These are phyloP conservation scores for Neosilurus mollespiculum DNA, from an alignment of 2,797 vertebrate genomes.

Conservation along the genomic window DNA sequence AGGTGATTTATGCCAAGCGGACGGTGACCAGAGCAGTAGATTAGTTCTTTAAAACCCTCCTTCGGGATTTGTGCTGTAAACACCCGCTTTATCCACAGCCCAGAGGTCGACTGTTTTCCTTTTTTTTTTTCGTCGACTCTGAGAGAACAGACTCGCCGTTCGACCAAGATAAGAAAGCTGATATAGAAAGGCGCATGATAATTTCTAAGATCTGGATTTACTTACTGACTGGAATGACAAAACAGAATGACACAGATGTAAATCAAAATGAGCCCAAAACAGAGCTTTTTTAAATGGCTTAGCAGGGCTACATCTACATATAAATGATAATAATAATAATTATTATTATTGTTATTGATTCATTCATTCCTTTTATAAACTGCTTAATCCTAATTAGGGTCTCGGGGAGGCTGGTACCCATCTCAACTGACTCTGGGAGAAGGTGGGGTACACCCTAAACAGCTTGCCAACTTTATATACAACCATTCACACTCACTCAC, in stretches of 20 bases:
- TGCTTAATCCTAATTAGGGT: too few relatives aligned
- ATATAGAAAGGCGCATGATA: neutral
- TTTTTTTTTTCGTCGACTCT: conserved; percentile 57
- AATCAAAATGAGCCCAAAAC: neutral
- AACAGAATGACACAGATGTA: conserved; percentile 1
- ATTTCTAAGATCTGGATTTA: conserved; percentile 23
- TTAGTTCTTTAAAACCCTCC: conserved; percentile 66
- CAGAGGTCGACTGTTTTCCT: conserved; percentile 60
- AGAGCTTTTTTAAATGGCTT: neutral
- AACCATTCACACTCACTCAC: too few relatives aligned
- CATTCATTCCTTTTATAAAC: too few relatives aligned
- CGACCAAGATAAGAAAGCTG: conserved; percentile 33
- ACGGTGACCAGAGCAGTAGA: conserved; percentile 65
- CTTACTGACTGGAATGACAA: neutral
- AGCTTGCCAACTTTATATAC: too few relatives aligned
- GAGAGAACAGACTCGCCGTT: conserved; percentile 58
- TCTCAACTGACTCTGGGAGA: too few relatives aligned
- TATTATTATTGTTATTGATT: too few relatives aligned
- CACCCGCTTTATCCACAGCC: conserved; percentile 65
- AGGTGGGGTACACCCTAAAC: too few relatives aligned
- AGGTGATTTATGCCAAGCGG: conserved; percentile 65
- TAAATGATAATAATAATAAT: too few relatives aligned
- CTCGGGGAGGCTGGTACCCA: too few relatives aligned
- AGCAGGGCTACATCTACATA: neutral
- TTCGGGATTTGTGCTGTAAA: conserved; percentile 63